Evolutionary conservation across 2,797 vertebrate genomes (phyloP).

Genomic region (Sorex maritimensis): DNA sequence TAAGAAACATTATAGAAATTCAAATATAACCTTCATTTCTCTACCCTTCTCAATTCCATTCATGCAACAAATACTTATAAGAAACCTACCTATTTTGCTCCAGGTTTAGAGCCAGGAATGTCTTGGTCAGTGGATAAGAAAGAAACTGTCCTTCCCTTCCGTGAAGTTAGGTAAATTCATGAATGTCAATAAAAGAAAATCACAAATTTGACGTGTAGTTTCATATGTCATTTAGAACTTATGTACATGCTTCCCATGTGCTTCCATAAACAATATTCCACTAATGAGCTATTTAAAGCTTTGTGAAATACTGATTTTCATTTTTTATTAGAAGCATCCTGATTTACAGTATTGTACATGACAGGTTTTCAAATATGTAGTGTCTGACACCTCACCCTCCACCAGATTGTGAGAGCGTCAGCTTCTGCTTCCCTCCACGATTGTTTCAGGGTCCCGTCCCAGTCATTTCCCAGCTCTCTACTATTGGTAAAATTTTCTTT

Average conservation of each 20-base stretch:
- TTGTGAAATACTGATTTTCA: neutral
- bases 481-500: too few relatives aligned
- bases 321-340: too few relatives aligned
- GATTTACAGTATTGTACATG: too few relatives aligned
- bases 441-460: too few relatives aligned
- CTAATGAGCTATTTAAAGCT: neutral
- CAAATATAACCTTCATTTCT: neutral
- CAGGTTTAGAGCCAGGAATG: neutral
- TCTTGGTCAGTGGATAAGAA: neutral
- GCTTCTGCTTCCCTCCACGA: too few relatives aligned
- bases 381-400: too few relatives aligned
- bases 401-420: too few relatives aligned
- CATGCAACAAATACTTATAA: neutral
- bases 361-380: too few relatives aligned
- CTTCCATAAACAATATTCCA: constrained; percentile 21
- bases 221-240: neutral
- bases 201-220: neutral
- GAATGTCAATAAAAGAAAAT: neutral
- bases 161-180: neutral
- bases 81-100: neutral
- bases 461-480: too few relatives aligned
- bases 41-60: neutral
- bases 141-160: neutral
- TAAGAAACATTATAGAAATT: neutral
- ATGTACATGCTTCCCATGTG: accelerated